These are phyloP conservation scores for Crematogaster levior DNA, from an alignment of 2,888 invertebrate genomes.

Conservation along the genomic window DNA sequence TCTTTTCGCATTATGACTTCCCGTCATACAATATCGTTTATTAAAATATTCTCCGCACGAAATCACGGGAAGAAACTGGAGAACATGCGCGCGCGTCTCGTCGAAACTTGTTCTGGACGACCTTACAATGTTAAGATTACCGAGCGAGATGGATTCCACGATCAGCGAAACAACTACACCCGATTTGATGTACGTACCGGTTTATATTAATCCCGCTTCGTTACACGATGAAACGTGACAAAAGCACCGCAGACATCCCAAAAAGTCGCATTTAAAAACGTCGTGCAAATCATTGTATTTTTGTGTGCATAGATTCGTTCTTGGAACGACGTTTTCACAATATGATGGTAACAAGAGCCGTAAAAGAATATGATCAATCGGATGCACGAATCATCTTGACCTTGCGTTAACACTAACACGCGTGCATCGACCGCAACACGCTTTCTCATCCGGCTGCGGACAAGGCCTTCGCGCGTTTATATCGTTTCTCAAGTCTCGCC, in stretches of 20 bases:
- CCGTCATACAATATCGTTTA: slow-evolving; percentile 53
- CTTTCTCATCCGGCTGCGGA: slow-evolving; percentile 37
- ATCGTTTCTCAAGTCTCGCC: slow-evolving; percentile 38
- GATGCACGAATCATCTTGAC: slow-evolving; percentile 59
- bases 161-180: slow-evolving; percentile 60
- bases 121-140: slow-evolving; percentile 65
- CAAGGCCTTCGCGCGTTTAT: slow-evolving; percentile 39
- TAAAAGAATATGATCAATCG: slow-evolving; percentile 60
- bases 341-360: slow-evolving; percentile 31
- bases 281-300: slow-evolving; percentile 9
- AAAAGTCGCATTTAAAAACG: slow-evolving; percentile 21
- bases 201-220: slow-evolving; percentile 25
- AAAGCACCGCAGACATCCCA: slow-evolving; percentile 4
- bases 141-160: slow-evolving; percentile 68
- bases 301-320: neutral
- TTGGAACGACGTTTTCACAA: slow-evolving; percentile 27
- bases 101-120: slow-evolving; percentile 68
- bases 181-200: slow-evolving; percentile 33
- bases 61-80: slow-evolving; percentile 54
- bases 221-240: neutral
- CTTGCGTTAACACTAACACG: slow-evolving; percentile 45
- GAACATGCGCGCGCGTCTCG: slow-evolving; percentile 55
- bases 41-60: slow-evolving; percentile 64
- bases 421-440: slow-evolving; percentile 41
- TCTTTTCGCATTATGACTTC: slow-evolving; percentile 30